Evolutionary conservation across 2,797 vertebrate genomes (phyloP).

Genomic region (Sebastes diaconus): DNA sequence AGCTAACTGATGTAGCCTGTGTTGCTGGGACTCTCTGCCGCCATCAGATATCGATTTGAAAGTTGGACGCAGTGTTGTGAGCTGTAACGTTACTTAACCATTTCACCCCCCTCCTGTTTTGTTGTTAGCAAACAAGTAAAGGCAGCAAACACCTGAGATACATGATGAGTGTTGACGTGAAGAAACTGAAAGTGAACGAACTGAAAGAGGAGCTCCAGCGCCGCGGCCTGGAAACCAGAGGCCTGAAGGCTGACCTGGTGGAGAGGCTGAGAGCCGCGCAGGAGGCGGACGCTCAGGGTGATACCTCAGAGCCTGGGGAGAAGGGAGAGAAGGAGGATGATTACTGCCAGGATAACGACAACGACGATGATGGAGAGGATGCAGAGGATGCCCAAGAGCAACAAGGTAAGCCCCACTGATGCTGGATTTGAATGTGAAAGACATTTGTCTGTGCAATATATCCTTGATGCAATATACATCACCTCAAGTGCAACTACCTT

Average conservation of each 20-base stretch:
- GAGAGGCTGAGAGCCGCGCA: constrained; percentile 88
- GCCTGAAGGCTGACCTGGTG: constrained; percentile 94
- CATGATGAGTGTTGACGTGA: constrained; percentile 92
- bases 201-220: constrained; percentile 95
- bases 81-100: not conserved
- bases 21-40: constrained; percentile 12
- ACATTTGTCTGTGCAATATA: no score
- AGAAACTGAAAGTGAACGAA: constrained; percentile 96
- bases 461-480: no score
- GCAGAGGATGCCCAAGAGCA: constrained; percentile 30
- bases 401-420: constrained; percentile 31
- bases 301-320: constrained; percentile 47
- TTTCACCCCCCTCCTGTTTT: not conserved
- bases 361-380: constrained; percentile 33
- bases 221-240: constrained; percentile 90
- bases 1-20: constrained; percentile 22
- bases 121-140: not conserved
- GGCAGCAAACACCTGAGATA: constrained; percentile 25
- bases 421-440: no score
- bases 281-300: constrained; percentile 79
- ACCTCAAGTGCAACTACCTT: no score
- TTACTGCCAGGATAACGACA: constrained; percentile 8
- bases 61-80: not conserved
- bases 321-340: constrained; percentile 39
- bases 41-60: constrained; percentile 34